A percentile compares a stretch with the other conserved stretches of the same genome.
These are phyloP conservation scores for Coenonympha arcania DNA, from an alignment of 2,888 invertebrate genomes.

Conservation along the genomic window DNA sequence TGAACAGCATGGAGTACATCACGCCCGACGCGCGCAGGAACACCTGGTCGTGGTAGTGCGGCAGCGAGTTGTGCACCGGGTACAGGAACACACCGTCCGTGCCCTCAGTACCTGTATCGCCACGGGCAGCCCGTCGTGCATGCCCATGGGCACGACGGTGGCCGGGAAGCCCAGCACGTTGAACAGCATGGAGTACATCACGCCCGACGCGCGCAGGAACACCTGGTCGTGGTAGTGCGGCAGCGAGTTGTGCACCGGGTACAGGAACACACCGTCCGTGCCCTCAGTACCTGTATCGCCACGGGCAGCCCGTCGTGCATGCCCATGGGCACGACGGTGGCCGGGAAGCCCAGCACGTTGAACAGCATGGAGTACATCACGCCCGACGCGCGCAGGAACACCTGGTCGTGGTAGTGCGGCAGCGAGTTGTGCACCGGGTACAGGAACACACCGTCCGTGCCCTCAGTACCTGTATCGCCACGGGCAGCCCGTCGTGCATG, in stretches of 20 bases:
- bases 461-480: conserved; percentile 87
- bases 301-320: conserved; percentile 45
- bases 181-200: conserved; percentile 77
- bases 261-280: neutral
- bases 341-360: conserved; percentile 83
- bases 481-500: conserved; percentile 32
- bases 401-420: conserved; percentile 79
- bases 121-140: conserved; percentile 45
- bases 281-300: conserved; percentile 84
- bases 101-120: conserved; percentile 84
- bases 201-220: conserved; percentile 72
- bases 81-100: neutral
- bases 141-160: conserved; percentile 80
- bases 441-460: neutral
- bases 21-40: conserved; percentile 74
- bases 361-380: conserved; percentile 78
- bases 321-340: conserved; percentile 81
- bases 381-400: conserved; percentile 73
- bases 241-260: conserved; percentile 59
- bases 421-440: conserved; percentile 59
- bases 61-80: conserved; percentile 67
- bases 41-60: conserved; percentile 78
- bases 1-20: conserved; percentile 78
- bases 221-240: conserved; percentile 80
- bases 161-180: conserved; percentile 84